phyloP scores from a whole-genome alignment of 2,888 invertebrate genomes.

The Didymodactylos carnosus region DNA sequence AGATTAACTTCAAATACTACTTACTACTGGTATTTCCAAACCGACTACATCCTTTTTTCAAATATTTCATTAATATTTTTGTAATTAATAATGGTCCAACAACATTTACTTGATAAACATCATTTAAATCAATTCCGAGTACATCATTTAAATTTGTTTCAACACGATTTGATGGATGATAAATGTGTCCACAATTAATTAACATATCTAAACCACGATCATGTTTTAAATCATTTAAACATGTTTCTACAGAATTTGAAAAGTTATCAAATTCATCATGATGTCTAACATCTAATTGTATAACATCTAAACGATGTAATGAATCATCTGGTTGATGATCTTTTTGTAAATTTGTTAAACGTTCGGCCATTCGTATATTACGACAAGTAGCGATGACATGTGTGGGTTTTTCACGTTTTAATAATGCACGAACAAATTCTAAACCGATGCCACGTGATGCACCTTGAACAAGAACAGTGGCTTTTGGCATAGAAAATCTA shows the following conservation, averaged over 20 bases:
- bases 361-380: constrained; percentile 18
- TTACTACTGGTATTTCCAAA: constrained; percentile 19
- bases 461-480: constrained; percentile 19
- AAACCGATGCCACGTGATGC: constrained; percentile 24
- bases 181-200: constrained; percentile 22
- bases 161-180: constrained; percentile 21
- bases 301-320: constrained; percentile 17
- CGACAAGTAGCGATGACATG: constrained; percentile 23
- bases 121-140: constrained; percentile 17
- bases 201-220: constrained; percentile 22
- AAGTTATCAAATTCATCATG: constrained; percentile 19
- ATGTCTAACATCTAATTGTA: constrained; percentile 19
- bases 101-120: constrained; percentile 20
- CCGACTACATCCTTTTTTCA: constrained; percentile 19
- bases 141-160: constrained; percentile 24
- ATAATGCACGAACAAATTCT: constrained; percentile 21
- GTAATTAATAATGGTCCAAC: constrained; percentile 23
- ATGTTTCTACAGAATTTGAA: constrained; percentile 16
- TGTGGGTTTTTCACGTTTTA: constrained; percentile 16
- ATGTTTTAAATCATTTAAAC: constrained; percentile 6
- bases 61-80: constrained; percentile 20
- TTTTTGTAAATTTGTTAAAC: constrained; percentile 17
- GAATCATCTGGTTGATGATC: neutral
- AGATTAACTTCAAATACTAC: no score
- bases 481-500: neutral